Conservation (phyloP, 2,113 vertebrate genomes). For the Beaufortia kweichowensis region DNA sequence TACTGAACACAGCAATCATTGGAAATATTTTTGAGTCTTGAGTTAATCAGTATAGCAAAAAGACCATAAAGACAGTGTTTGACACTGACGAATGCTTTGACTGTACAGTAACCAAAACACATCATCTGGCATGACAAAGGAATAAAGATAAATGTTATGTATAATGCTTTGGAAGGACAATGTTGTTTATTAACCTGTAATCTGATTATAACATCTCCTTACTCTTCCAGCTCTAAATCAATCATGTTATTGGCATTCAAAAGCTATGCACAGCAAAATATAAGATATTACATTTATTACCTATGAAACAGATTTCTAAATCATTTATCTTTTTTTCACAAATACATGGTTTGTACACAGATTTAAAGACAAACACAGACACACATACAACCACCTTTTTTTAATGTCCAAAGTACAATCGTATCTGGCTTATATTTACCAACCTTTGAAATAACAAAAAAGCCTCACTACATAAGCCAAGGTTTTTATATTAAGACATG, state of each 20-base stretch:
- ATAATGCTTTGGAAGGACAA: no score
- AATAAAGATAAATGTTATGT: no score
- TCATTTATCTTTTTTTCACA: neutral
- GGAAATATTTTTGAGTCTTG: neutral
- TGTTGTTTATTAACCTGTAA: neutral
- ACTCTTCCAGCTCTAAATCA: no score
- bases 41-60: neutral
- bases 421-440: neutral
- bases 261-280: no score
- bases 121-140: neutral
- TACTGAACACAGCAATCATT: neutral
- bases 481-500: neutral
- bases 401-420: constrained; percentile 29
- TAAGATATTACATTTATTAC: no score
- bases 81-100: neutral
- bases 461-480: neutral
- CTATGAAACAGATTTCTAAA: no score
- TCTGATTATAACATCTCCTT: neutral
- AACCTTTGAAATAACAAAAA: constrained; percentile 1
- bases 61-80: neutral
- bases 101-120: neutral
- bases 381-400: neutral
- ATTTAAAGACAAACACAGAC: neutral
- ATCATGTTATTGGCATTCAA: no score
- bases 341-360: neutral